These are phyloP conservation scores for Tortrix viridana DNA, from an alignment of 2,888 invertebrate genomes.

Conservation along the genomic window DNA sequence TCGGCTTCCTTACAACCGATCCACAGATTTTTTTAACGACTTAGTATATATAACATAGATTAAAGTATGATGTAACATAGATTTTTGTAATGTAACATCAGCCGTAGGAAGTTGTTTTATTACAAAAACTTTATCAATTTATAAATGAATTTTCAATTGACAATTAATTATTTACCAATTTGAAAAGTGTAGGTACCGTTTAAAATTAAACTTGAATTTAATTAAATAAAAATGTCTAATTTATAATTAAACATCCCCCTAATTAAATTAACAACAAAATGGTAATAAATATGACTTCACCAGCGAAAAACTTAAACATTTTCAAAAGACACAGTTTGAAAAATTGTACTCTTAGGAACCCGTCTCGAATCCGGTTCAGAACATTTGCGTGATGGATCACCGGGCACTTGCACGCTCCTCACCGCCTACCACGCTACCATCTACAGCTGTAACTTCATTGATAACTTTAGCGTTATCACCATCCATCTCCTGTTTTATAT, in stretches of 20 bases:
- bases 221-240: not conserved
- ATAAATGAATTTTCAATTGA: too few relatives aligned
- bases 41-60: too few relatives aligned
- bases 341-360: conserved; percentile 62
- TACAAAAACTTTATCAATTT: too few relatives aligned
- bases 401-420: conserved; percentile 67
- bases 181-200: too few relatives aligned
- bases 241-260: not conserved
- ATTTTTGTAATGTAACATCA: too few relatives aligned
- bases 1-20: conserved; percentile 11
- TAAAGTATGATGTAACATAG: too few relatives aligned
- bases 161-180: too few relatives aligned
- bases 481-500: conserved; percentile 50
- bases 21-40: not conserved
- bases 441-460: conserved; percentile 44
- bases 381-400: conserved; percentile 80
- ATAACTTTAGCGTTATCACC: conserved; percentile 21
- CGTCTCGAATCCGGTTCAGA: conserved; percentile 74
- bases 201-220: too few relatives aligned
- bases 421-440: conserved; percentile 47
- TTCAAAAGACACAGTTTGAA: conserved; percentile 62
- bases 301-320: conserved; percentile 48
- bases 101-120: too few relatives aligned
- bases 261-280: conserved; percentile 15
- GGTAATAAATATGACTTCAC: conserved; percentile 36